A percentile compares a stretch with the other conserved stretches of the same genome.
Evolutionary conservation across 1,140 invertebrate genomes (phyloP).

Genomic region (Neodiprion fabricii): DNA sequence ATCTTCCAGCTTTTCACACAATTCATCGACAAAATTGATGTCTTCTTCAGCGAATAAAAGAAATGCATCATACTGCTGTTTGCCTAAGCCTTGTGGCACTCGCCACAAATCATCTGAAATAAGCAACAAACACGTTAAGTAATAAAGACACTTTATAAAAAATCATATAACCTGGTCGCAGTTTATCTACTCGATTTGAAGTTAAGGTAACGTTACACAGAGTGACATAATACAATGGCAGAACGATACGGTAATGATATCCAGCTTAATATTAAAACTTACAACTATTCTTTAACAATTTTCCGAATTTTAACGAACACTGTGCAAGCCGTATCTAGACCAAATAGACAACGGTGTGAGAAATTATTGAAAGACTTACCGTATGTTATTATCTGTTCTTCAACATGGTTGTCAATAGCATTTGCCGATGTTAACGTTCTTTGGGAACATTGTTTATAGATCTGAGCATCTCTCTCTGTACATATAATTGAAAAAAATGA

Average conservation of each 20-base stretch:
- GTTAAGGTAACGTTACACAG: too few species aligned
- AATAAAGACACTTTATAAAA: slow-evolving; percentile 21
- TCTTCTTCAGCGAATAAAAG: slow-evolving; percentile 76
- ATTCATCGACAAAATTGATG: slow-evolving; percentile 66
- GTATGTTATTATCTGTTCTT: slow-evolving; percentile 45
- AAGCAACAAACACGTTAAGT: slow-evolving; percentile 17
- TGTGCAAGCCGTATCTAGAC: too few species aligned
- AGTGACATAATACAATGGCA: slow-evolving; percentile 3
- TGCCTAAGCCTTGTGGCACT: slow-evolving; percentile 57
- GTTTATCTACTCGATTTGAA: slow-evolving; percentile 13
- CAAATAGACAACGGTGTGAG: too few species aligned
- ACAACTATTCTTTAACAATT: not conserved
- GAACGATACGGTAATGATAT: slow-evolving; percentile 18
- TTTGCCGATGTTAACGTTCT: slow-evolving; percentile 34
- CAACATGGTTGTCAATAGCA: slow-evolving; percentile 32
- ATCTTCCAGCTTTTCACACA: slow-evolving; percentile 69
- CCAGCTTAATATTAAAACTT: slow-evolving; percentile 22
- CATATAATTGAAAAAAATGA: slow-evolving; percentile 6
- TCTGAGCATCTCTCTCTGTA: slow-evolving; percentile 52
- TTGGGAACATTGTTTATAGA: slow-evolving; percentile 43
- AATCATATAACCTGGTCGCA: slow-evolving; percentile 21
- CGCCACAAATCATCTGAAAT: slow-evolving; percentile 63
- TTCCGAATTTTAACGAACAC: too few species aligned
- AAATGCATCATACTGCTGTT: slow-evolving; percentile 73
- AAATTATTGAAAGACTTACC: slow-evolving; percentile 39